phyloP scores from a whole-genome alignment of 2,113 vertebrate genomes.

The Calyptomena viridis region DNA sequence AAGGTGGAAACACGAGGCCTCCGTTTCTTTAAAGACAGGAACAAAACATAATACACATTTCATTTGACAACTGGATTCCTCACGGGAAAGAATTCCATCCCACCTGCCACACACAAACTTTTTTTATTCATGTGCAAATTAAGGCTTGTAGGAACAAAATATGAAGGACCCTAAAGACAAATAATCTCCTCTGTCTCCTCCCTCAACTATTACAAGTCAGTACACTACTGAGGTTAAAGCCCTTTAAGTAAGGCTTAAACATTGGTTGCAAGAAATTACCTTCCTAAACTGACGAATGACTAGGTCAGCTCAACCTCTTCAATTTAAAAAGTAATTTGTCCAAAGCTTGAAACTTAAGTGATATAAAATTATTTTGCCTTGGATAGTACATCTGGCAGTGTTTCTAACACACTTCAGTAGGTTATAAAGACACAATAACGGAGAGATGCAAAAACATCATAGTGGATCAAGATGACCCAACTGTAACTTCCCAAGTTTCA shows the following conservation, averaged over 20 bases:
- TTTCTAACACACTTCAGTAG: background rate
- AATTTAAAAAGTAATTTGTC: background rate
- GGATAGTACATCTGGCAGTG: too few relatives aligned
- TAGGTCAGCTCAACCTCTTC: background rate
- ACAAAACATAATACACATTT: background rate
- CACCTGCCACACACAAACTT: background rate
- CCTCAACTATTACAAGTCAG: background rate
- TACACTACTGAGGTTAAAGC: background rate
- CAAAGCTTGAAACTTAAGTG: background rate
- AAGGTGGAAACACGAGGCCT: background rate
- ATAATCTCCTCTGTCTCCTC: background rate
- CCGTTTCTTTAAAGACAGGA: background rate
- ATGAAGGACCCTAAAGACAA: background rate
- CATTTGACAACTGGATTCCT: background rate
- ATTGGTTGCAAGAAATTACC: background rate
- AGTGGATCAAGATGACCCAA: background rate
- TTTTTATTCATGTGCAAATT: background rate
- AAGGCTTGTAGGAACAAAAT: background rate
- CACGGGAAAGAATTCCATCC: background rate
- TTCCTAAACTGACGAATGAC: background rate
- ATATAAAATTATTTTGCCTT: background rate
- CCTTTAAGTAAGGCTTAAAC: background rate
- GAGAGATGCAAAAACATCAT: background rate
- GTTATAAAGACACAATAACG: background rate
- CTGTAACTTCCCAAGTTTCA: background rate